Conservation (phyloP, 2,888 invertebrate species). For the Camponotus fellah region DNA sequence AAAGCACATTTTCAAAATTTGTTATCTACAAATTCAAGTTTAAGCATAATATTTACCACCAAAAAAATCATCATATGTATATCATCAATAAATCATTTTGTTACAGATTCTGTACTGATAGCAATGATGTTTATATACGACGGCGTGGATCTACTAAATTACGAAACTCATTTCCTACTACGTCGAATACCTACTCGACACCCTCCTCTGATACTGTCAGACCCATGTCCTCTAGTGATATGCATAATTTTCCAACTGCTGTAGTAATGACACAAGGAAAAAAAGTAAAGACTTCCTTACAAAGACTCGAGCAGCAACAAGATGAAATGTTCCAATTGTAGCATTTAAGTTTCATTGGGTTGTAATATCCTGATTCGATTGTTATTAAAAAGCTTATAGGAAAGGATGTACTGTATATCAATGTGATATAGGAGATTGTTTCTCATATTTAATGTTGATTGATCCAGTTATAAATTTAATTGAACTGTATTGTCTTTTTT, state of each 20-base stretch:
- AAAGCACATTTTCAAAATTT: background rate
- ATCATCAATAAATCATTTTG: slow-evolving; percentile 8
- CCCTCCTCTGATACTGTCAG: slow-evolving; percentile 81
- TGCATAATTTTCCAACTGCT: slow-evolving; percentile 86
- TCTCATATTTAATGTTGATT: slow-evolving; percentile 59
- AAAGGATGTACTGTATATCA: slow-evolving; percentile 65
- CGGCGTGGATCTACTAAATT: slow-evolving; percentile 88
- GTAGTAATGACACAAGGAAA: slow-evolving; percentile 93
- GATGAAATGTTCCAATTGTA: slow-evolving; percentile 97
- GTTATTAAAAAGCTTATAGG: slow-evolving; percentile 70
- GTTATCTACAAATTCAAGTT: background rate
- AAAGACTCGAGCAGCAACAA: slow-evolving; percentile 93
- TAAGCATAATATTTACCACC: background rate
- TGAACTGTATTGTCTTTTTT: slow-evolving; percentile 41
- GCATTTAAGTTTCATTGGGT: slow-evolving; percentile 85
- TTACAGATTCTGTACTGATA: slow-evolving; percentile 87
- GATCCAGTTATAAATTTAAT: slow-evolving; percentile 64
- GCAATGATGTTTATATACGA: slow-evolving; percentile 87
- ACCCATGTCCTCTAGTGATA: slow-evolving; percentile 87
- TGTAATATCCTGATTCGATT: slow-evolving; percentile 66
- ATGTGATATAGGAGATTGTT: slow-evolving; percentile 62
- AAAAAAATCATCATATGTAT: background rate
- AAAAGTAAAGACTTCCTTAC: slow-evolving; percentile 92
- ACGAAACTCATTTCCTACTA: slow-evolving; percentile 87
- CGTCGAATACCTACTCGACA: slow-evolving; percentile 85